These are phyloP conservation scores for Drosophila villosipedis DNA, from an alignment of 2,888 invertebrate genomes.

Conservation along the genomic window DNA sequence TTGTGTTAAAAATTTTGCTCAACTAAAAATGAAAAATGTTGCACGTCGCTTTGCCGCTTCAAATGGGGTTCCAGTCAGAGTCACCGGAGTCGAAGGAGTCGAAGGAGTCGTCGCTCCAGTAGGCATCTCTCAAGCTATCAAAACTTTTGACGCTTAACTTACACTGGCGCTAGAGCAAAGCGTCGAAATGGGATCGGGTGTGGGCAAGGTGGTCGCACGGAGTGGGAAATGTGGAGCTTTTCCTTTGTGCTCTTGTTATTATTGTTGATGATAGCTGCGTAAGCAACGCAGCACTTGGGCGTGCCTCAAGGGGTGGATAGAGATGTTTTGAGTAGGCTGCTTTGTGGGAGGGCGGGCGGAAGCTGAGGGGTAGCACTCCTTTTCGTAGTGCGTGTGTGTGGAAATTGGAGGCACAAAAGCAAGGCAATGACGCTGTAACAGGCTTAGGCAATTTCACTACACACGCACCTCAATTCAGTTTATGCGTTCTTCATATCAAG, in stretches of 20 bases:
- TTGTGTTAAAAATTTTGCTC: constrained; percentile 72
- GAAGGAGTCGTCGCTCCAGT: constrained; percentile 45
- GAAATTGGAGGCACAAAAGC: constrained; percentile 48
- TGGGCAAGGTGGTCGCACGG: neutral
- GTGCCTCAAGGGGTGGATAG: constrained; percentile 40
- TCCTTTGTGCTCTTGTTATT: constrained; percentile 53
- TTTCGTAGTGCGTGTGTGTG: constrained; percentile 25
- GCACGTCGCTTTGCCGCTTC: constrained; percentile 10
- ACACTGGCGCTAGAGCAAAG: constrained; percentile 41
- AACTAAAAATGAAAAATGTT: constrained; percentile 79
- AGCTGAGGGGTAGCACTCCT: constrained; percentile 38
- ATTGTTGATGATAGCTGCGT: constrained; percentile 61
- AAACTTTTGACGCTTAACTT: constrained; percentile 76
- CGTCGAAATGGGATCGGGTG: neutral
- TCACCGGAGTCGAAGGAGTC: constrained; percentile 13
- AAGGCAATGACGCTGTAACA: constrained; percentile 36
- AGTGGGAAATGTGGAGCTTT: constrained; percentile 16
- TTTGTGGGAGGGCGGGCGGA: neutral
- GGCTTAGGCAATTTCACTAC: constrained; percentile 19
- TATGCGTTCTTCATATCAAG: constrained; percentile 37
- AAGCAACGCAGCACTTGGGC: constrained; percentile 43
- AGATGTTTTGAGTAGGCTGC: constrained; percentile 7
- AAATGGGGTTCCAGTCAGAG: constrained; percentile 20
- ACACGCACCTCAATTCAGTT: constrained; percentile 41
- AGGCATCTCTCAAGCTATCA: constrained; percentile 78